A percentile compares a stretch with the other conserved stretches of the same genome.
Evolutionary conservation across 2,113 vertebrate species (phyloP).

Genomic region (Catharus fuscescens): DNA sequence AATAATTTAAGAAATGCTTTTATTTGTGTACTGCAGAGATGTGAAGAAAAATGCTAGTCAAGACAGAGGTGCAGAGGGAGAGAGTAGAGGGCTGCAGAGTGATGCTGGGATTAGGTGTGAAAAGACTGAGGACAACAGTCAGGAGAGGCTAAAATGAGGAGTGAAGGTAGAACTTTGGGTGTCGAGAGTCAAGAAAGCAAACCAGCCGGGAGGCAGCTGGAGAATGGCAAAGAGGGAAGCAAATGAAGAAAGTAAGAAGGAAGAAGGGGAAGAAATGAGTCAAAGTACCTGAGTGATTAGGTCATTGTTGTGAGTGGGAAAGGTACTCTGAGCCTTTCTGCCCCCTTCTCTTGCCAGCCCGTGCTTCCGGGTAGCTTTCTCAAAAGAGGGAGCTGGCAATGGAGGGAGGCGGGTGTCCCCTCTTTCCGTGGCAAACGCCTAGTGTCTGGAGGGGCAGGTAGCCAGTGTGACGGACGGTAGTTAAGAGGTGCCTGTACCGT

Average conservation of each 20-base stretch:
- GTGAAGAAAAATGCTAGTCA: not conserved
- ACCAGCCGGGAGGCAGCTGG: not conserved
- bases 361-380: not conserved
- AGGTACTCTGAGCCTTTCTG: not conserved
- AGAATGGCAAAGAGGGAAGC: not conserved
- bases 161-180: not conserved
- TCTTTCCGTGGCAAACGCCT: not conserved
- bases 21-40: not conserved
- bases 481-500: not conserved
- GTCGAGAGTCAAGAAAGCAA: not conserved
- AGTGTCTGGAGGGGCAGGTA: not conserved
- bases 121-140: not conserved
- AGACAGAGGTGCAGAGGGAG: not conserved
- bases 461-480: accelerated
- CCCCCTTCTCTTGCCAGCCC: not conserved
- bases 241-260: not conserved
- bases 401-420: not conserved
- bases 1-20: not conserved
- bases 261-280: constrained; percentile 14
- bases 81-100: not conserved
- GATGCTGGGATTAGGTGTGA: not conserved
- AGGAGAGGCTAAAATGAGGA: not conserved
- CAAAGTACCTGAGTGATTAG: not conserved
- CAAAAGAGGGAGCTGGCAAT: not conserved
- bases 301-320: not conserved